Percentiles rank a stretch among this genome's conserved stretches.
These are phyloP conservation scores for Siphamia tubifer DNA, from an alignment of 2,113 vertebrate species.

Conservation along the genomic window DNA sequence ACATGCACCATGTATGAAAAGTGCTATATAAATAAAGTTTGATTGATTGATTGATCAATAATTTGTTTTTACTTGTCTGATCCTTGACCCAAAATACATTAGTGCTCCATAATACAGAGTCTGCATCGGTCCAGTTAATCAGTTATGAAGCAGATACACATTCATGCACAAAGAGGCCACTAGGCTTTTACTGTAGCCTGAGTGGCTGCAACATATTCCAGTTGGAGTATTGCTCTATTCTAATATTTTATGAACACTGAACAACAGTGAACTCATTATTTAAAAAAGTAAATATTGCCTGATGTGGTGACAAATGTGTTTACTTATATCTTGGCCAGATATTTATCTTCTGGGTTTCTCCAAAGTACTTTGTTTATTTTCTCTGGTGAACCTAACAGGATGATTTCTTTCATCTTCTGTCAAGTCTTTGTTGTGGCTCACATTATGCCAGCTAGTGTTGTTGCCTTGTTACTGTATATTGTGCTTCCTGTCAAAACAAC, in stretches of 20 bases:
- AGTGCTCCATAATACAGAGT: no score
- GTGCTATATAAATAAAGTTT: no score
- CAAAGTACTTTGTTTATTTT: conserved; percentile 15
- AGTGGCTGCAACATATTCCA: background rate
- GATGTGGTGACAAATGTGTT: background rate
- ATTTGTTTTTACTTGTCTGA: no score
- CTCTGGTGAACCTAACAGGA: conserved; percentile 16
- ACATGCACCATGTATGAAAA: no score
- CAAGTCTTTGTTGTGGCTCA: conserved; percentile 29
- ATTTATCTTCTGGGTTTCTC: background rate
- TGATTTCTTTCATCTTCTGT: conserved; percentile 35
- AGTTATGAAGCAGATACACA: no score
- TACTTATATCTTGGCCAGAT: background rate
- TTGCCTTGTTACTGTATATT: conserved; percentile 1
- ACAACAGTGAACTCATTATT: background rate
- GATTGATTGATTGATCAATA: no score
- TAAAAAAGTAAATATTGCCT: background rate
- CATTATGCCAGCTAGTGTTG: conserved; percentile 14
- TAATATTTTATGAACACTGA: background rate
- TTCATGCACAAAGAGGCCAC: no score
- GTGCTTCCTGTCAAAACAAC: conserved; percentile 15
- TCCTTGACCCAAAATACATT: no score
- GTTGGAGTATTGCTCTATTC: background rate
- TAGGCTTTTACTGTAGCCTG: no score
- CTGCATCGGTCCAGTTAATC: no score